These are phyloP conservation scores for Lasioglossum morio DNA, from an alignment of 2,888 invertebrate species.

Conservation along the genomic window DNA sequence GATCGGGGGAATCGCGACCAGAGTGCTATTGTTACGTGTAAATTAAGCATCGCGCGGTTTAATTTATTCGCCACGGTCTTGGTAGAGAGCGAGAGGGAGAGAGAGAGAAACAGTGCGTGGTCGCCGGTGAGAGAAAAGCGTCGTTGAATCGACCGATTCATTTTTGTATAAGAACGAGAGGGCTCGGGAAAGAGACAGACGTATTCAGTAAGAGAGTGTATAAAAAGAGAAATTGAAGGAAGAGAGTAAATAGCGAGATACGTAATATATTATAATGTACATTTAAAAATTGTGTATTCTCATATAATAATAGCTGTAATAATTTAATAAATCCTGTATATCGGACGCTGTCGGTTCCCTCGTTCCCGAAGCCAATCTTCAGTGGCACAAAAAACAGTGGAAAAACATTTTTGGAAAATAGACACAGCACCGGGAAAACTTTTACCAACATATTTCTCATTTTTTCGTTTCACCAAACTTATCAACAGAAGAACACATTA, in stretches of 20 bases:
- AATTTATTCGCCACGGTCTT: slow-evolving; percentile 39
- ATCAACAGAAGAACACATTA: too few relatives aligned
- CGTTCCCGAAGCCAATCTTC: neutral
- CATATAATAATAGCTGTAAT: slow-evolving; percentile 79
- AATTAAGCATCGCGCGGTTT: slow-evolving; percentile 42
- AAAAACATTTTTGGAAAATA: too few relatives aligned
- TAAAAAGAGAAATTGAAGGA: slow-evolving; percentile 44
- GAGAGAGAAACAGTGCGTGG: neutral
- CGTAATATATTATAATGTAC: slow-evolving; percentile 79
- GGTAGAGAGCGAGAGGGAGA: neutral
- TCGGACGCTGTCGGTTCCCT: slow-evolving; percentile 29
- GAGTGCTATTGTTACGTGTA: slow-evolving; percentile 38
- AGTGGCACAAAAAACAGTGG: too few relatives aligned
- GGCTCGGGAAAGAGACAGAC: slow-evolving; percentile 21
- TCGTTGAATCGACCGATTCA: slow-evolving; percentile 22
- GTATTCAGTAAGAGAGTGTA: slow-evolving; percentile 39
- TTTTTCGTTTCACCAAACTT: too few relatives aligned
- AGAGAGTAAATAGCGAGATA: slow-evolving; percentile 70
- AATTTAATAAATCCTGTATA: slow-evolving; percentile 81
- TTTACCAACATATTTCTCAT: neutral
- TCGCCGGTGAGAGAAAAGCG: neutral
- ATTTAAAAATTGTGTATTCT: slow-evolving; percentile 82
- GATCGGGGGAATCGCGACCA: neutral
- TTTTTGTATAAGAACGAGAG: slow-evolving; percentile 51
- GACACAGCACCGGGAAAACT: neutral